phyloP scores from a whole-genome alignment of 2,797 vertebrate species.

The Cyclopterus lumpus region DNA sequence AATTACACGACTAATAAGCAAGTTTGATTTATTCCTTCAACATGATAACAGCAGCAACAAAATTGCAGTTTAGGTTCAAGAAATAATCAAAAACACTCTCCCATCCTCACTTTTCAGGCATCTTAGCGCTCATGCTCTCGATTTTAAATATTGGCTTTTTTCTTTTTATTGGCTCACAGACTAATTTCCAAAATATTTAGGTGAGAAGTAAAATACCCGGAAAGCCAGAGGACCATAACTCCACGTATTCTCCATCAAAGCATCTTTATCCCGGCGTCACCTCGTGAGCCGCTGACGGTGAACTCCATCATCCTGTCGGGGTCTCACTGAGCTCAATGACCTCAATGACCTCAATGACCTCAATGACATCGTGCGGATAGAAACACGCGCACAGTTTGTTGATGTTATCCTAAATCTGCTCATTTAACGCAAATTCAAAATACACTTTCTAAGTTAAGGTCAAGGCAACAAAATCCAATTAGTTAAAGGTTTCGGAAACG shows the following conservation, averaged over 20 bases:
- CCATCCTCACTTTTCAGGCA: not conserved
- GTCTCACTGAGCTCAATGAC: conserved; percentile 1
- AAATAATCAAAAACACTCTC: not conserved
- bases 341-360: conserved; percentile 6
- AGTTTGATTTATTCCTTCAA: not conserved
- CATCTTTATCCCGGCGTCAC: not conserved
- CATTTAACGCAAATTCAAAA: no score
- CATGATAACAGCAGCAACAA: not conserved
- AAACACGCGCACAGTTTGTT: not conserved
- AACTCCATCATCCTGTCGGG: conserved; percentile 8
- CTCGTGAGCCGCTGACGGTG: not conserved
- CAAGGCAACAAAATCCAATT: not conserved
- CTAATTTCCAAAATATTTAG: not conserved
- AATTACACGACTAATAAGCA: not conserved
- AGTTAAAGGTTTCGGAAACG: not conserved
- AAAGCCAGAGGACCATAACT: not conserved
- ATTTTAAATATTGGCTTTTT: not conserved
- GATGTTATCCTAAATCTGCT: not conserved
- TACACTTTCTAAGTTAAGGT: no score
- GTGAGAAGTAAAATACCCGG: not conserved
- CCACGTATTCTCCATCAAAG: not conserved
- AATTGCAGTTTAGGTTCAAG: not conserved
- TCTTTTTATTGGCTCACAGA: no score
- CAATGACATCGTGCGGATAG: not conserved
- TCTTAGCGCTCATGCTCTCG: not conserved